phyloP scores from a whole-genome alignment of 2,113 vertebrate genomes.

The Tamias sibiricus region DNA sequence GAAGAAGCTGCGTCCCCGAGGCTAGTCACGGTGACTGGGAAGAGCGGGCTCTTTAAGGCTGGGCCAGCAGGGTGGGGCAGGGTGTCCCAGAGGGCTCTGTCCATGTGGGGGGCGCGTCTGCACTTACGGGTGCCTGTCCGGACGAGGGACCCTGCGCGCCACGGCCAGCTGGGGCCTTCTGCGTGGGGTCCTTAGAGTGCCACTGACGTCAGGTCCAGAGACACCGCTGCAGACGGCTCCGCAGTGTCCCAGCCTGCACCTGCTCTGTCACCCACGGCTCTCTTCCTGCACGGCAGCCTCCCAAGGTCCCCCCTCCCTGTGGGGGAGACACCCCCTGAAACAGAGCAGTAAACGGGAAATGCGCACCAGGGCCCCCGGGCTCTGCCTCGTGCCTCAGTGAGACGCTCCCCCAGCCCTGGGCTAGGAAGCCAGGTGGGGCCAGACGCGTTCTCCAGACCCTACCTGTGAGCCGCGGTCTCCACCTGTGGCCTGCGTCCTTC shows the following conservation, averaged over 20 bases:
- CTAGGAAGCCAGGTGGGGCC: not conserved
- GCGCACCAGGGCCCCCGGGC: fast-evolving
- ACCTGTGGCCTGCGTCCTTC: no score
- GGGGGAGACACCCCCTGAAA: not conserved
- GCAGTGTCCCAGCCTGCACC: not conserved
- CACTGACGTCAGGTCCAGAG: not conserved
- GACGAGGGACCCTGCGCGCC: not conserved
- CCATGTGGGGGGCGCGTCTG: not conserved
- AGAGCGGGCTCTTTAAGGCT: not conserved
- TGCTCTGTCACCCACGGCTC: not conserved
- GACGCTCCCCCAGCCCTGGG: not conserved
- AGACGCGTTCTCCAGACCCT: no score
- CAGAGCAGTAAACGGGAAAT: not conserved
- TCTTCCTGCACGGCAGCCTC: fast-evolving
- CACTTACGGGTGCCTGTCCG: not conserved
- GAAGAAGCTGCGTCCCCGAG: not conserved
- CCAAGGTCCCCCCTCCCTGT: not conserved
- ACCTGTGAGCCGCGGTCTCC: no score
- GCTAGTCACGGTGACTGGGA: not conserved
- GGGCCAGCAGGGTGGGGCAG: not conserved
- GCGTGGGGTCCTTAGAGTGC: not conserved
- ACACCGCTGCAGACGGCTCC: not conserved
- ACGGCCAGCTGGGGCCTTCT: not conserved
- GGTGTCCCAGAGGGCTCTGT: not conserved
- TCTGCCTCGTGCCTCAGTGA: not conserved